Base-by-base conservation (phyloP, 1,140 invertebrate species). In the Asbolus verrucosus region DNA sequence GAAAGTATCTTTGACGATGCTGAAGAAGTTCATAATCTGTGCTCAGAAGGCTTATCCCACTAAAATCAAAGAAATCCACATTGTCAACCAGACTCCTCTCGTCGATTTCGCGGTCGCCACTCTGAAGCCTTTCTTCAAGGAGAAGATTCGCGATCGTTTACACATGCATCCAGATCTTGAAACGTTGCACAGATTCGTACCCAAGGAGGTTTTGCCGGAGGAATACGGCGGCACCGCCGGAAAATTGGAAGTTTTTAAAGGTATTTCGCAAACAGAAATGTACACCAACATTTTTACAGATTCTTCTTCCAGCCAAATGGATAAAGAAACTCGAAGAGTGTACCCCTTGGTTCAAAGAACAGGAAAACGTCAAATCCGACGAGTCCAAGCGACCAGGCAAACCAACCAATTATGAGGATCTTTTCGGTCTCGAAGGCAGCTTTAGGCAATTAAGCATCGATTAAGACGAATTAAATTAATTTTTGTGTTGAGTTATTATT, bases 131-230 rank as follows among this genome's bases (percentile, higher is more conserved):
- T 85, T 88, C 63, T 82, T 89, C 9, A 88, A 87, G 76, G 91
- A 93, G 75, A 93, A 93, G 80, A 92, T 93, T 50, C 86, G 89
- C 70, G 89, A 91, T 76, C 85, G 91, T 74, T 91, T 86, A 39
- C 81, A 84, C 70, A 88, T 88, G 77, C 88, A 89, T 77, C 82
- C 84, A 18, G 85, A 82, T 67, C 83, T 86, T 6, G 84, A 84
- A 0, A 85, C 85, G 0, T 74, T 90, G 0, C 87, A 87, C 68
- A 81, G 86, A 31, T 85, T 83, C 72, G 82, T 90, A 16, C 85
- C 88, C 0, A 81, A 82, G 65, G 83, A 86, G 3, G 75, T 89
- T n/a, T 75, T 90, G 27, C 89, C 89, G 0, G 80, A 83, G 9
- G 89, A 90, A 73, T 89, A 87, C 60, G 89, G 89, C 6, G 89